Percentiles rank a stretch among this genome's conserved stretches.
Conservation (phyloP, 2,888 invertebrate species). For the Pandemis cinnamomeana region DNA sequence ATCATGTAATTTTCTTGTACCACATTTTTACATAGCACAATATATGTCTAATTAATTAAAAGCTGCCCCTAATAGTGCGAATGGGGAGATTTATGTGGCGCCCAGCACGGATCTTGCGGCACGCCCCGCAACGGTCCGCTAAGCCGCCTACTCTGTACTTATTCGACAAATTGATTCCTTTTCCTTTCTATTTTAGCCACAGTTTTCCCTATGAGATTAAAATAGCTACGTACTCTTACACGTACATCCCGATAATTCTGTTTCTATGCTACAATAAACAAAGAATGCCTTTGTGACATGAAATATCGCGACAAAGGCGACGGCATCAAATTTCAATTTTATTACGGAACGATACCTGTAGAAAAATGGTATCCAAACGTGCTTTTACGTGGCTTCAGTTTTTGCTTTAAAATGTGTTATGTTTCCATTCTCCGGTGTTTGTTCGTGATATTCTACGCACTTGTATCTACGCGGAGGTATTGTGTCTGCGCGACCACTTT, state of each 20-base stretch:
- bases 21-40: neutral
- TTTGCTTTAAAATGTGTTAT: conserved; percentile 33
- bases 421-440: conserved; percentile 34
- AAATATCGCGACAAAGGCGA: conserved; percentile 18
- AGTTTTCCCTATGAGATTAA: neutral
- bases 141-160: conserved; percentile 9
- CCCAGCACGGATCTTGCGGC: neutral
- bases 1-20: no score
- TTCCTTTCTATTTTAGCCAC: neutral
- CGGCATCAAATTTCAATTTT: conserved; percentile 30
- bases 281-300: conserved; percentile 16
- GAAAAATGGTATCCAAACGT: conserved; percentile 25
- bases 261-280: conserved; percentile 12
- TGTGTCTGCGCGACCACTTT: neutral
- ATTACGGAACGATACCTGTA: conserved; percentile 20
- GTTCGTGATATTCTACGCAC: conserved; percentile 1
- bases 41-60: neutral
- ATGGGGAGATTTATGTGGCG: conserved; percentile 7
- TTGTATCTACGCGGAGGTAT: neutral
- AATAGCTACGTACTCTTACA: neutral
- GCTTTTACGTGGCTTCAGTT: conserved; percentile 19
- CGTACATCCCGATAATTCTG: conserved; percentile 10
- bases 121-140: neutral
- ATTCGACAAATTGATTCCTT: conserved; percentile 12
- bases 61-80: neutral